Percentiles rank a stretch among this genome's conserved stretches.
These are phyloP conservation scores for Saccostrea echinata DNA, from an alignment of 1,140 invertebrate genomes.

Conservation along the genomic window DNA sequence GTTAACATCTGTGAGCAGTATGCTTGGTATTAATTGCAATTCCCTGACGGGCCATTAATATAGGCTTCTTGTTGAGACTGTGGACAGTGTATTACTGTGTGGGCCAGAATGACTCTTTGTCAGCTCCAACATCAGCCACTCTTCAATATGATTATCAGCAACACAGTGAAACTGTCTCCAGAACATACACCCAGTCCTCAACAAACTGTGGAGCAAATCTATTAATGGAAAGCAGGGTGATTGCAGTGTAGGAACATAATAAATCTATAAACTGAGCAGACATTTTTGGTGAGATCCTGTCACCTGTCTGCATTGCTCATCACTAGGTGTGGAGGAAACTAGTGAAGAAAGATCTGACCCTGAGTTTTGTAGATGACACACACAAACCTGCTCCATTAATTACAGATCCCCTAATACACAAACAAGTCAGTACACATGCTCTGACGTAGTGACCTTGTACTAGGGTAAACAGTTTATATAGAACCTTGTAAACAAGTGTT, in stretches of 20 bases:
- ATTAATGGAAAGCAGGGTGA: too few species aligned
- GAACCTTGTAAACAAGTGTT: neutral
- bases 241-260: too few species aligned
- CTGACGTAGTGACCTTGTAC: constrained; percentile 30
- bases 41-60: neutral
- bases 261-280: too few species aligned
- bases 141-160: too few species aligned
- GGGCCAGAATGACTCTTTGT: neutral
- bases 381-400: neutral
- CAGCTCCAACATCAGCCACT: too few species aligned
- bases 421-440: constrained; percentile 13
- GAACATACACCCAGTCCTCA: too few species aligned
- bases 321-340: neutral
- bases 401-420: neutral
- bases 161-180: too few species aligned
- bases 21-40: neutral
- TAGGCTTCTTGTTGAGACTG: neutral
- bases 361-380: neutral
- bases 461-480: neutral
- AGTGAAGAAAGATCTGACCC: neutral
- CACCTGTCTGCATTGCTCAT: too few species aligned
- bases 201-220: too few species aligned
- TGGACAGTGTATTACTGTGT: neutral
- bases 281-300: too few species aligned
- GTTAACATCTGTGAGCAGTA: neutral